phyloP scores from a whole-genome alignment of 1,140 invertebrate genomes.

The Atopsyche davidsoni region DNA sequence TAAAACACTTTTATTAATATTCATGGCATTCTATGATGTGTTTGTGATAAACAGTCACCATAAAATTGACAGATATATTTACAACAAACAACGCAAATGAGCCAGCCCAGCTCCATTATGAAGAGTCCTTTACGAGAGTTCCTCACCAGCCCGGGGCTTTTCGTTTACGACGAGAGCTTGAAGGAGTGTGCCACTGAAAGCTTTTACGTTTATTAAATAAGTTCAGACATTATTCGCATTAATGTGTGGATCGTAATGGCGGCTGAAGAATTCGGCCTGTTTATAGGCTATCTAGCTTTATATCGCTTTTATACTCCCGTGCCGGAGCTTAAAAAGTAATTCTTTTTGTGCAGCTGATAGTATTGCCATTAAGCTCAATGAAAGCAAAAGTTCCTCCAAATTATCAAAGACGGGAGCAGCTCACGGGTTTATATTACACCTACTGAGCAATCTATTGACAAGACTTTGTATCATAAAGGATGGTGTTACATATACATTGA shows the following conservation, averaged over 20 bases:
- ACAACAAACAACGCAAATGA: too few relatives aligned
- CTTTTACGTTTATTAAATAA: conserved; percentile 33
- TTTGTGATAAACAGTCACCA: too few relatives aligned
- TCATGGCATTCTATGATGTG: too few relatives aligned
- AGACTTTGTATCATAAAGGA: neutral
- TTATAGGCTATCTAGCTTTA: conserved; percentile 29
- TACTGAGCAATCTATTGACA: neutral
- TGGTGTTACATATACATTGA: too few relatives aligned
- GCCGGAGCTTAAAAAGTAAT: conserved; percentile 28
- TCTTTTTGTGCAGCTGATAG: conserved; percentile 26
- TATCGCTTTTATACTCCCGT: conserved; percentile 28
- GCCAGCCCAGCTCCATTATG: too few relatives aligned
- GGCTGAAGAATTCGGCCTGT: conserved; percentile 26
- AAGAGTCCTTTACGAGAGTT: too few relatives aligned
- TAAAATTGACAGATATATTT: too few relatives aligned
- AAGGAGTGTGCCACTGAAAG: conserved; percentile 26
- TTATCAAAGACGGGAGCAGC: too few relatives aligned
- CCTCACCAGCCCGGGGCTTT: too few relatives aligned
- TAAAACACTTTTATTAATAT: too few relatives aligned
- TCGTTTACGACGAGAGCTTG: conserved; percentile 1
- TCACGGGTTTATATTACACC: too few relatives aligned
- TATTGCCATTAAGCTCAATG: conserved; percentile 12
- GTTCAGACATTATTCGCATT: conserved; percentile 29
- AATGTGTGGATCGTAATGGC: conserved; percentile 25
- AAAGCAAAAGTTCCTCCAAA: conserved; percentile 21